A percentile compares a stretch with the other conserved stretches of the same genome.
These are phyloP conservation scores for Allobates femoralis DNA, from an alignment of 2,797 vertebrate species.

Conservation along the genomic window DNA sequence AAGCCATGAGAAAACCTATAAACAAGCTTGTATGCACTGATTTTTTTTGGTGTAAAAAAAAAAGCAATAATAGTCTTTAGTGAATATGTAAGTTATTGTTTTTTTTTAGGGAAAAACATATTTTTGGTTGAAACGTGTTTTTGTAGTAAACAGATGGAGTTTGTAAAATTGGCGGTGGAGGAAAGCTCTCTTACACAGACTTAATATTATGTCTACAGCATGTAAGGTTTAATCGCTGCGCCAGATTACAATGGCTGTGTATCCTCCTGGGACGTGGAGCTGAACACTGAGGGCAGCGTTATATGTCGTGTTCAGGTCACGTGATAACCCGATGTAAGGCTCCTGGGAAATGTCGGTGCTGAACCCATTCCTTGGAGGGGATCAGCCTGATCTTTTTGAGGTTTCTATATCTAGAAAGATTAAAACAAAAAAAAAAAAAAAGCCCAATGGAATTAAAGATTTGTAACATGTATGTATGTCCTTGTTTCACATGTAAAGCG, in stretches of 20 bases:
- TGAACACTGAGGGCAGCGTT: constrained; percentile 1
- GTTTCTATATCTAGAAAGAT: neutral
- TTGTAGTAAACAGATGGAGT: constrained; percentile 14
- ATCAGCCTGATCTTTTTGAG: neutral
- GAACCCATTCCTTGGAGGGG: constrained; percentile 64
- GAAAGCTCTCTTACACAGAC: neutral
- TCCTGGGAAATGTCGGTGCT: constrained; percentile 70
- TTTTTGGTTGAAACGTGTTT: constrained; percentile 17
- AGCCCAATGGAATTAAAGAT: too few species aligned
- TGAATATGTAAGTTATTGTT: neutral
- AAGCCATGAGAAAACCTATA: neutral
- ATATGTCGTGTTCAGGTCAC: constrained; percentile 1
- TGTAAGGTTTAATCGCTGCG: constrained; percentile 77
- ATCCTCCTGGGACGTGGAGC: neutral
- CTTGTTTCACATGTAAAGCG: too few species aligned
- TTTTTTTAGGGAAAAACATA: neutral
- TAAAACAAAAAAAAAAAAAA: too few species aligned
- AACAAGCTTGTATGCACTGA: neutral
- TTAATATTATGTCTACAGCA: constrained; percentile 69
- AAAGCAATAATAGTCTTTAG: neutral
- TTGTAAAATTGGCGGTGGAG: neutral
- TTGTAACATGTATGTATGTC: neutral
- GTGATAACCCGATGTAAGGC: neutral
- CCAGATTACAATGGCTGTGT: constrained; percentile 69
- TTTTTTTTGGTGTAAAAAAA: neutral